Percentiles rank a stretch among this genome's conserved stretches.
phyloP scores from a whole-genome alignment of 1,140 invertebrate species.

The Acromyrmex echinatior region DNA sequence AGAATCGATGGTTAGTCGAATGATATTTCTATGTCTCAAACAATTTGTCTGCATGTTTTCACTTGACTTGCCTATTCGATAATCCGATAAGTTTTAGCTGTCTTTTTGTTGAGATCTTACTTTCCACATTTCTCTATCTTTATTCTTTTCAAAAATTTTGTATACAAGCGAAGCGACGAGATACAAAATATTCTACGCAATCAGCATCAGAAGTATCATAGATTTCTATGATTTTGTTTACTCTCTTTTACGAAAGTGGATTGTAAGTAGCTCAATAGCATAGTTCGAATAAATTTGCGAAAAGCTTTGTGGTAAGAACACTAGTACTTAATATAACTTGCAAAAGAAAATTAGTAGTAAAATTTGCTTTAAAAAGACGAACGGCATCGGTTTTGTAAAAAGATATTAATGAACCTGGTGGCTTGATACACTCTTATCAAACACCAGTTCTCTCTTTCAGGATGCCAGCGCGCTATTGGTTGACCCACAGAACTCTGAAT shows the following conservation, averaged over 20 bases:
- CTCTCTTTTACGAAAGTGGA: neutral
- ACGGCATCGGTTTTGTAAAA: slow-evolving; percentile 75
- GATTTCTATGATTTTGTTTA: slow-evolving; percentile 12
- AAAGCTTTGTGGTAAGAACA: slow-evolving; percentile 50
- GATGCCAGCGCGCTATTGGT: slow-evolving; percentile 82
- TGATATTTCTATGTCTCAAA: slow-evolving; percentile 36
- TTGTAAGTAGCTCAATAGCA: slow-evolving; percentile 1
- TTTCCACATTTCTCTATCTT: neutral
- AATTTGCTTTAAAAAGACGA: slow-evolving; percentile 28
- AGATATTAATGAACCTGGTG: slow-evolving; percentile 86
- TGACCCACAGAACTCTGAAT: slow-evolving; percentile 82
- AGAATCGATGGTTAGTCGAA: slow-evolving; percentile 96
- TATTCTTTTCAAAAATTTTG: neutral
- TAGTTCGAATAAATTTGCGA: slow-evolving; percentile 45
- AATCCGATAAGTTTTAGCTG: slow-evolving; percentile 32
- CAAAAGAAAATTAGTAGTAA: slow-evolving; percentile 22
- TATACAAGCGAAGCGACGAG: neutral
- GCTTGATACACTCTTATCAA: slow-evolving; percentile 89
- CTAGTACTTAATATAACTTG: neutral
- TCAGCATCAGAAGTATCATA: neutral
- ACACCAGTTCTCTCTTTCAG: slow-evolving; percentile 91
- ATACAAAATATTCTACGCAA: neutral
- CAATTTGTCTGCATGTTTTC: slow-evolving; percentile 65
- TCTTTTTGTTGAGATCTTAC: slow-evolving; percentile 20
- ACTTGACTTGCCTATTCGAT: slow-evolving; percentile 25